Base-by-base conservation (phyloP, 2,888 invertebrate species). In the Ferdinandea cuprea region DNA sequence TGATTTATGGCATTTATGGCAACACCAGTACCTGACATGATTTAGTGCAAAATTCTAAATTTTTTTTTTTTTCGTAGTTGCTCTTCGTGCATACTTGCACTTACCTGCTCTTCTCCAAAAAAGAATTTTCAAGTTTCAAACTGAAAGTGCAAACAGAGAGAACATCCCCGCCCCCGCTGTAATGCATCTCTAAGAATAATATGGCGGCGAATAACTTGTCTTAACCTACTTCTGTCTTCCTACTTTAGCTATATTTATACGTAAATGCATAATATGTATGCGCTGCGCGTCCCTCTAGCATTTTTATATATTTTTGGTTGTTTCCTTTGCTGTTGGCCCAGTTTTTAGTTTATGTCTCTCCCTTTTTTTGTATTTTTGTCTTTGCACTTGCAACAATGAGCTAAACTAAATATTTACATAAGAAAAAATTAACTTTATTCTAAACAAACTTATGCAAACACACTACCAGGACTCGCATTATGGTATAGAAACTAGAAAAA, bases 381-480 rank as follows among this genome's bases (percentile, higher is more conserved):
- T n/a, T n/a, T n/a, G n/a, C 13, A 32, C 8, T 32, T 13, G 11
- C 9, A 48, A 68, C 66, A 52, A 73, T 79, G 66, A 66, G 46
- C 46, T 68, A 19, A 79, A 54, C 58, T 66, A 66, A 66, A 77
- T 77, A 59, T 59, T 42, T 19, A 56, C 32, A n/a, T n/a, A 28
- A 28, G 13, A 52, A 30, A 37, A 59, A 30, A 19, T 17, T 3
- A 13, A 30, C 11, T 30, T 46, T 46, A 44, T 3, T 13, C n/a
- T 11, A 52, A 19, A 65, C 28, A 28, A 19, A 30, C 54, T 19
- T 54, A 32, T 2, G 19, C 6, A 25, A 3, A 19, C 17, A 15
- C n/a, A n/a, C n/a, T n/a, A n/a, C n/a, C n/a, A n/a, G n/a, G n/a
- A n/a, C 37, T 11, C 15, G 25, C 21, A 30, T 13, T 42, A 6